Base-by-base conservation (phyloP, 2,797 vertebrate genomes). In the Nyctalus aviator region DNA sequence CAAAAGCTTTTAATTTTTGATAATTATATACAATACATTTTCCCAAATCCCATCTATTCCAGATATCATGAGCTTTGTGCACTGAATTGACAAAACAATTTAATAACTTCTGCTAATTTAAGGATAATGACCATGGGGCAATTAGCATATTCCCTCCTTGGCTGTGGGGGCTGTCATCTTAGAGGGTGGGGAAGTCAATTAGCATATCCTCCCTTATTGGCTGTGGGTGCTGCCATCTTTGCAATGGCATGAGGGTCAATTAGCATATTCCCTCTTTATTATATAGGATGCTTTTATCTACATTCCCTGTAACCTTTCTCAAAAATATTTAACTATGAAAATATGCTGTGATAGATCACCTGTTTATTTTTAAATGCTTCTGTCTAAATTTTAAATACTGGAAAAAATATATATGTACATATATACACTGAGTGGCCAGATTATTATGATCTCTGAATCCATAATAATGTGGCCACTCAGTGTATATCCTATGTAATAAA, bases 311-410 rank as follows among this genome's bases (percentile, higher is more conserved):
- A 84, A 68, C 0, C 6, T 79, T 41, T 68, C 6, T 32, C 20
- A 81, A 30, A 88, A 88, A 93, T 77, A 82, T 75, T 86, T 86
- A 68, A 93, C 9, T 46, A 13, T 13, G 6, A 84, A 2, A 69
- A 53, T 53, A 83, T 68, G 17, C 25, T 91, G 17, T 82, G 35
- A 35, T 53, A 88, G 5, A 81, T 72, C 12, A 27, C n/a, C 37
- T 77, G 27, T 78, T 92, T 79, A 12, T 87, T 82, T 87, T 20
- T 64, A 92, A 68, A 41, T 88, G 4, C 0, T 92, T 92, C 13
- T 41, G 2, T 64, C 69, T 77, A 75, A 72, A 88, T 85, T 71
- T 90, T 79, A 94, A 78, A 91, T 48, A 53, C 2, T 84, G 27
- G 3, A n/a, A 84, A 71, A 64, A n/a, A 30, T 30, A 90, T 35